Conservation (phyloP, 2,797 vertebrate genomes). For the Agapornis canus region DNA sequence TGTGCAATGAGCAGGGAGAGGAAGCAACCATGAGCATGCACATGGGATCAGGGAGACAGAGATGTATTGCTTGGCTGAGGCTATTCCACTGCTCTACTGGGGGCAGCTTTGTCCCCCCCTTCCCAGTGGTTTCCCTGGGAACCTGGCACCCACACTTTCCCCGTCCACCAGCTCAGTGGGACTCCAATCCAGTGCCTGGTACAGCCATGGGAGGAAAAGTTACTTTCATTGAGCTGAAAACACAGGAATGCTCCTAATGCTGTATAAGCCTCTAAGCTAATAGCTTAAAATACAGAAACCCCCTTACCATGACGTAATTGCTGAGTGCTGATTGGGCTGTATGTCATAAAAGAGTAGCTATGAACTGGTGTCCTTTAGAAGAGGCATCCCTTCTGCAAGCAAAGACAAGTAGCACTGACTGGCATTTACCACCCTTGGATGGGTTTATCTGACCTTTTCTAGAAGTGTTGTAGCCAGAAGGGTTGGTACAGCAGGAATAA, state of each 20-base stretch:
- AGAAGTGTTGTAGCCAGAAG: neutral
- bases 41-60: rapidly evolving
- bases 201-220: neutral
- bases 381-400: neutral
- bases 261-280: neutral
- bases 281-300: neutral
- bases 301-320: rapidly evolving
- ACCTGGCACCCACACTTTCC: neutral
- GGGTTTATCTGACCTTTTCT: neutral
- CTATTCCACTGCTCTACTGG: neutral
- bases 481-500: neutral
- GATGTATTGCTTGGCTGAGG: neutral
- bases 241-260: neutral
- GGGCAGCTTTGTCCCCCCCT: neutral
- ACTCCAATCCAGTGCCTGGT: neutral
- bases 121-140: neutral
- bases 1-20: rapidly evolving
- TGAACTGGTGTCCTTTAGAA: neutral
- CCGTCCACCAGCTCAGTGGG: neutral
- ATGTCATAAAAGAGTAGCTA: neutral
- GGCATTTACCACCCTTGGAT: neutral
- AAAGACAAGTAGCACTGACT: neutral
- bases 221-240: neutral
- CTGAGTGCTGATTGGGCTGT: neutral
- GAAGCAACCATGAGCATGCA: neutral